phyloP scores from a whole-genome alignment of 1,140 invertebrate genomes.

The Ruditapes philippinarum region DNA sequence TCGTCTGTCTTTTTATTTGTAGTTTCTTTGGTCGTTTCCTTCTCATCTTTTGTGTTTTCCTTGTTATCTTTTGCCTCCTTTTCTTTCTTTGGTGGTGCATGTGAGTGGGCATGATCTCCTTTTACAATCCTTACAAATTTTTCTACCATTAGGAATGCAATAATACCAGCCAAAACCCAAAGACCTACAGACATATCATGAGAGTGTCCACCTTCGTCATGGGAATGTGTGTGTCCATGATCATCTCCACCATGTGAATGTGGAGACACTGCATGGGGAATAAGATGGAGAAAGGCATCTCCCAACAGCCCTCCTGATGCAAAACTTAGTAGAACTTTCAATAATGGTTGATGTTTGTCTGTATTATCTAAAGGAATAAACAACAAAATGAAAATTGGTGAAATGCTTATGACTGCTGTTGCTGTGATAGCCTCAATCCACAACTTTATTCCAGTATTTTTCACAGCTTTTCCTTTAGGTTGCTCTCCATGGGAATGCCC shows the following conservation, averaged over 20 bases:
- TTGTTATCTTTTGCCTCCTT: constrained; percentile 72
- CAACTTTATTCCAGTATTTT: constrained; percentile 72
- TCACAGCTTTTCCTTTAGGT: constrained; percentile 37
- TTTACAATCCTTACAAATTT: constrained; percentile 97
- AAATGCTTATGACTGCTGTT: constrained; percentile 96
- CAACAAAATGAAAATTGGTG: constrained; percentile 97
- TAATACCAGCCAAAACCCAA: constrained; percentile 96
- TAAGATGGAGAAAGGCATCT: constrained; percentile 98
- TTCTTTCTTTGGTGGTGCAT: constrained; percentile 84
- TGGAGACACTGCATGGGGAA: constrained; percentile 96
- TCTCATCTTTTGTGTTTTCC: constrained; percentile 64
- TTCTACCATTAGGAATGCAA: constrained; percentile 96
- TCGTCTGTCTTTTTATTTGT: constrained; percentile 73
- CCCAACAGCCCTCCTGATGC: constrained; percentile 97
- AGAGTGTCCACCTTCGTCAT: constrained; percentile 86
- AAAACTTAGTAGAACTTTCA: constrained; percentile 97
- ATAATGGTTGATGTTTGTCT: constrained; percentile 90
- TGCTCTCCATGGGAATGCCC: constrained; percentile 26
- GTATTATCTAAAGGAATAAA: constrained; percentile 96
- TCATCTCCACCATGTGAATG: constrained; percentile 85
- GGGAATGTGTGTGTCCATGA: constrained; percentile 86
- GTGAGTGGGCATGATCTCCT: constrained; percentile 89
- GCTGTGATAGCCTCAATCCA: constrained; percentile 89
- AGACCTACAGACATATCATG: constrained; percentile 94
- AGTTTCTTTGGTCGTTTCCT: constrained; percentile 68